Base-by-base conservation (phyloP, 2,888 invertebrate species). In the Yponomeuta cagnagella region DNA sequence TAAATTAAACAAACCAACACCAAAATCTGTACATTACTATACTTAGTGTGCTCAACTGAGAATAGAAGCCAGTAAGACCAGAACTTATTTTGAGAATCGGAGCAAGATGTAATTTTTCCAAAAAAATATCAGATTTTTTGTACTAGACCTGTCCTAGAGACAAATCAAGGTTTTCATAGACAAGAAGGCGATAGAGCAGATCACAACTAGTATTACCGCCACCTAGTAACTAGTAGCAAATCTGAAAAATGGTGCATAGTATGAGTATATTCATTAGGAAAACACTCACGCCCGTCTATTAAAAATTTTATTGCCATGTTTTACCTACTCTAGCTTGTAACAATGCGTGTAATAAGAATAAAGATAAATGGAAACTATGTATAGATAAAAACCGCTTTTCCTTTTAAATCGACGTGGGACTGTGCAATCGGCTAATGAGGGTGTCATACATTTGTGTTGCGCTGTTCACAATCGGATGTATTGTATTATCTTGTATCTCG, bases 21-120 rank as follows among this genome's bases (percentile, higher is more conserved):
- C 86, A 82, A 82, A 77, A 67, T 67, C 48, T 43, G 31, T 66
- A 43, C 43, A 66, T 31, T 33, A 65, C 6, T 66, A 43, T 67
- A 43, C 78, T 79, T 75, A 80, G 75, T 78, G 78, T 77, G 81
- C 79, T 82, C 80, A 82, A 84, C 82, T 84, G 84, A 85, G 83
- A 86, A 76, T 86, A 84, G 80, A 77, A 73, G 80, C 79, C 80
- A 76, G 9, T 82, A 81, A 79, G 82, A 80, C 79, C 72, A 73
- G 69, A 77, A 75, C 75, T 76, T 71, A 68, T 67, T 68, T 71
- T 71, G 68, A 68, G 37, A 9, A 5, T 30, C 5, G 5, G 48
- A 43, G 9, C 48, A 48, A 43, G 43, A 37, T 12, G 23, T 43
- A 15, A 68, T 23, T 37, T 48, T 68, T 68, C 48, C 68, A 68